Evolutionary conservation across 2,113 vertebrate genomes (phyloP).

Genomic region (Mesoclemmys tuberculata): DNA sequence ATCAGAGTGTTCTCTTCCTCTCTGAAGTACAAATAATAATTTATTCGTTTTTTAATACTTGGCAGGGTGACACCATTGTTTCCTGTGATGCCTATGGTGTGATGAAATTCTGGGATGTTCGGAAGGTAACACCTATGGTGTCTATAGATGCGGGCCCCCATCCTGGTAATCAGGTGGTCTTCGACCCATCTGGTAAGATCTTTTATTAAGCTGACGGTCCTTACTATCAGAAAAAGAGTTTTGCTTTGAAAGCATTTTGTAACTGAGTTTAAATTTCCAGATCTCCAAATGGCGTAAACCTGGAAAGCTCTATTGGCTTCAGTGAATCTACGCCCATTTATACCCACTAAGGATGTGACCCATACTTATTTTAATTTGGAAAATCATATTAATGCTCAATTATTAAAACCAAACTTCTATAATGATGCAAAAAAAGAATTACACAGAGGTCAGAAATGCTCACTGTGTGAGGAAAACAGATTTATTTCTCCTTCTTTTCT

Average conservation of each 20-base stretch:
- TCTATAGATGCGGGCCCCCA: constrained; percentile 80
- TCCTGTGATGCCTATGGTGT: constrained; percentile 83
- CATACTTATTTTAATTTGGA: background rate
- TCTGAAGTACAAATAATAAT: background rate
- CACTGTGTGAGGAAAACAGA: background rate
- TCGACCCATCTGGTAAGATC: constrained; percentile 78
- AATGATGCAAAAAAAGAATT: background rate
- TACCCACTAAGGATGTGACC: background rate
- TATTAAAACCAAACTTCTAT: background rate
- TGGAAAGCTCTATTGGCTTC: background rate
- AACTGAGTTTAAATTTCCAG: background rate
- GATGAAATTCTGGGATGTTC: constrained; percentile 86
- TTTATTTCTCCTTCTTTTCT: background rate
- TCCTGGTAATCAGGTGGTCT: constrained; percentile 83
- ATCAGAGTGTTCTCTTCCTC: background rate
- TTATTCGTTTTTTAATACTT: background rate
- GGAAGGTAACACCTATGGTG: constrained; percentile 58
- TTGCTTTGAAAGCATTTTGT: background rate
- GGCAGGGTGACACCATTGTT: constrained; percentile 79
- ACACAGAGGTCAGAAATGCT: background rate
- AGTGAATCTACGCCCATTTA: background rate
- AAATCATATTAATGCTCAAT: background rate
- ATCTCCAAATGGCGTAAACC: background rate
- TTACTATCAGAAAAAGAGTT: background rate
- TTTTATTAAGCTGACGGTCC: background rate